Percentiles rank a stretch among this genome's conserved stretches.
Evolutionary conservation across 1,140 invertebrate species (phyloP).

Genomic region (Drosophila bipectinata): DNA sequence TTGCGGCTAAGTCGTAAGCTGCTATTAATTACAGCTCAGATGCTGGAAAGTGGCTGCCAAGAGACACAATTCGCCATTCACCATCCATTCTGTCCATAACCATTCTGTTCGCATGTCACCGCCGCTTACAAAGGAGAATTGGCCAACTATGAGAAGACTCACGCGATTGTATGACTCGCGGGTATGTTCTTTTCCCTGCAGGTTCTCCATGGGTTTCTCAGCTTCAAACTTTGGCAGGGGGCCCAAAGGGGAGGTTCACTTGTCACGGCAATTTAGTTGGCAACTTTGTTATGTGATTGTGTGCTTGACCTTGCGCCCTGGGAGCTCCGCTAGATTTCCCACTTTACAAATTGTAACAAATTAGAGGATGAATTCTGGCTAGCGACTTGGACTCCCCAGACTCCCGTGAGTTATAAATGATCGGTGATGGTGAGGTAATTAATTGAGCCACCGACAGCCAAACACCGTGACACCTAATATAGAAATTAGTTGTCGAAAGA

Average conservation of each 20-base stretch:
- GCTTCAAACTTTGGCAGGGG: conserved; percentile 16
- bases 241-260: conserved; percentile 9
- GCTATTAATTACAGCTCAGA: conserved; percentile 72
- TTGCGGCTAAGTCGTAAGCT: conserved; percentile 64
- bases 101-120: conserved; percentile 59
- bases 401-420: conserved; percentile 40
- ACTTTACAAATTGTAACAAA: conserved; percentile 47
- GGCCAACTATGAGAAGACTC: conserved; percentile 52
- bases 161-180: conserved; percentile 37
- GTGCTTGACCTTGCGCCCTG: conserved; percentile 41
- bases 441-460: conserved; percentile 49
- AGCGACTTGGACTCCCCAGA: conserved; percentile 23
- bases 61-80: conserved; percentile 31
- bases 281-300: conserved; percentile 19
- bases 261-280: conserved; percentile 37
- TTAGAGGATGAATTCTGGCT: conserved; percentile 12
- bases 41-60: conserved; percentile 41
- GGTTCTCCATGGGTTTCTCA: not conserved
- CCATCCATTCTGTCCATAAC: conserved; percentile 39
- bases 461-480: conserved; percentile 72
- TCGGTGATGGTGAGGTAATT: conserved; percentile 43
- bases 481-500: conserved; percentile 69
- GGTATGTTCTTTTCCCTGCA: conserved; percentile 20
- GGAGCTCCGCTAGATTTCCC: conserved; percentile 5
- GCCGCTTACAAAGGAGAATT: conserved; percentile 41